A percentile compares a stretch with the other conserved stretches of the same genome.
phyloP scores from a whole-genome alignment of 1,140 invertebrate genomes.

The Drosophila baimaii region DNA sequence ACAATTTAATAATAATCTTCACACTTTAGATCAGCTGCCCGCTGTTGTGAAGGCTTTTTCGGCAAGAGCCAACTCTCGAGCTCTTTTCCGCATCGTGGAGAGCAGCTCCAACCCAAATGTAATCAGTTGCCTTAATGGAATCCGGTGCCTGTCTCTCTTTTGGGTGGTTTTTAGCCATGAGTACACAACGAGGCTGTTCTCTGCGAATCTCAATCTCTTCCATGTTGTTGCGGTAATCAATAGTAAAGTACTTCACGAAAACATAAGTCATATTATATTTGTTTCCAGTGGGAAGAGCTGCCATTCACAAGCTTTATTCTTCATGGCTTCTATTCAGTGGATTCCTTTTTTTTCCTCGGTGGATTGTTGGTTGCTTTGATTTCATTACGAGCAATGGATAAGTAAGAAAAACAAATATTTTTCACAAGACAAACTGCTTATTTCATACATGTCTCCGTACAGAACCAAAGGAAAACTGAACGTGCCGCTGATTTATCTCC shows the following conservation, averaged over 20 bases:
- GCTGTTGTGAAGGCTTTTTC: constrained; percentile 42
- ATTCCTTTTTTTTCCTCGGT: constrained; percentile 88
- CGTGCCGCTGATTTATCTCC: too few relatives aligned
- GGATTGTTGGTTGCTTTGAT: constrained; percentile 88
- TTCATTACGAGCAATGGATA: constrained; percentile 87
- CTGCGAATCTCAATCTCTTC: constrained; percentile 60
- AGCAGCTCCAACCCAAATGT: constrained; percentile 48
- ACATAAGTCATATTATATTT: neutral
- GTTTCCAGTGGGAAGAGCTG: constrained; percentile 71
- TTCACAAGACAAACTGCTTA: too few relatives aligned
- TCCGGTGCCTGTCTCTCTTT: constrained; percentile 86
- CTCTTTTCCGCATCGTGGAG: constrained; percentile 31
- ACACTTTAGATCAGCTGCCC: constrained; percentile 26
- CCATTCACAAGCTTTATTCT: constrained; percentile 85
- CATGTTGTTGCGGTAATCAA: constrained; percentile 6
- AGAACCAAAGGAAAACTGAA: constrained; percentile 16
- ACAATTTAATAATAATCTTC: neutral
- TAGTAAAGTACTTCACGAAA: too few relatives aligned
- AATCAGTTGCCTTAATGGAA: constrained; percentile 85
- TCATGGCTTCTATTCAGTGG: constrained; percentile 87
- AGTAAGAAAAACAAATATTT: too few relatives aligned
- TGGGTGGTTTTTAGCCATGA: constrained; percentile 88
- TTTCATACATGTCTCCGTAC: too few relatives aligned
- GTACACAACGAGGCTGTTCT: constrained; percentile 38
- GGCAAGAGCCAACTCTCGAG: constrained; percentile 38